Evolutionary conservation across 2,797 vertebrate genomes (phyloP), one percentile per base, ranked within the genome.

Genomic region (Sebastes hubbsi): DNA sequence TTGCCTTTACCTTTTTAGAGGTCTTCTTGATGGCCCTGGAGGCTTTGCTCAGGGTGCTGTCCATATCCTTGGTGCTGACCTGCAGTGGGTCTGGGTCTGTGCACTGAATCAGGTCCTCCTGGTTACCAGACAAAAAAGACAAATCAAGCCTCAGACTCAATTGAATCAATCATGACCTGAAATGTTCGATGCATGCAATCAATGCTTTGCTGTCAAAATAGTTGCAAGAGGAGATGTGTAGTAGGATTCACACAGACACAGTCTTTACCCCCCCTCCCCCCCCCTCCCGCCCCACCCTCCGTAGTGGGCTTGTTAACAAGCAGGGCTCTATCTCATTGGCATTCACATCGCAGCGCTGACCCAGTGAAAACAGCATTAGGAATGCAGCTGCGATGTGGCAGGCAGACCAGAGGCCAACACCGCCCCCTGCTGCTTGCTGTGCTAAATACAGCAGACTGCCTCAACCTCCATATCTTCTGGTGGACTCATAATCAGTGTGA

Each of bases 1-100:
- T 4, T n/a, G 36, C 32, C 8, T 84, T 93, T 93, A 99, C 98
- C 97, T 98, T 99, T 93, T 99, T 99, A 29, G 98, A 99, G 10
- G 98, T 99, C 93, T 99, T 99, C 94, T 98, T 99, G 93, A 99
- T 98, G 90, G 97, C 99, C 78, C 99, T 96, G 77, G 98, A 99
- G 81, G 98, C 98, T 93, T 97, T 97, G 93, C 98, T 99, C 89
- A 99, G 93, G 27, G 99, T 99, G 95, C 98, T 99, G 90, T 99
- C 98, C 98, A 99, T 97, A 89, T 99, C 99, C 94, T 98, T 99
- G 56, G 98, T 99, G 96, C 92, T 99, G 86, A 99, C 96, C 95
- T 99, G 98, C 75, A 99, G 95, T 1, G 97, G 96, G 86, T 99
- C 98, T 25, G 99, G 97, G 89, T 99, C 97, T 74, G 97, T 96